A percentile compares a stretch with the other conserved stretches of the same genome.
phyloP scores from a whole-genome alignment of 2,888 invertebrate species.

The Drosophila stalkeri region DNA sequence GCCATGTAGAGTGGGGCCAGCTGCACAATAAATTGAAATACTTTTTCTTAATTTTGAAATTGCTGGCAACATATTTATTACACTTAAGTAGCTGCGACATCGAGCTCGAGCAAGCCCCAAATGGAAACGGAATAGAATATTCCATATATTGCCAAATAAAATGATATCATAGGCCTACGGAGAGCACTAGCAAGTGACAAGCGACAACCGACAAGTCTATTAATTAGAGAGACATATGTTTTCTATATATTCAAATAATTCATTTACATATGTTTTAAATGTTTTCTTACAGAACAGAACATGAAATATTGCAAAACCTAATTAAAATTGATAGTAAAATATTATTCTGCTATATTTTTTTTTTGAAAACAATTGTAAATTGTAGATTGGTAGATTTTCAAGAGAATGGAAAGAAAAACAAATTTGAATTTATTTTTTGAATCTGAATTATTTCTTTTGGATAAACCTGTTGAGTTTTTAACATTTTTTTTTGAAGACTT shows the following conservation, averaged over 20 bases:
- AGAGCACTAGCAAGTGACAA: background rate
- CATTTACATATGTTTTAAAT: background rate
- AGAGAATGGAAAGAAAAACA: no score
- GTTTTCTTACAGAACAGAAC: background rate
- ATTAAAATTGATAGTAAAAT: background rate
- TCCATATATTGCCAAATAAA: background rate
- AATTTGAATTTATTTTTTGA: no score
- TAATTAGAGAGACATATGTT: constrained; percentile 1
- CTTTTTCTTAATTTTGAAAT: constrained; percentile 60
- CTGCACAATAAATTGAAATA: constrained; percentile 66
- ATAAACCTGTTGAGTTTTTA: no score
- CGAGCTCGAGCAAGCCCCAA: background rate
- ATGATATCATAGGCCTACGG: background rate
- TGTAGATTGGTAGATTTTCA: background rate
- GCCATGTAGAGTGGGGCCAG: constrained; percentile 3
- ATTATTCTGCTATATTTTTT: background rate
- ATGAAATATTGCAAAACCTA: background rate
- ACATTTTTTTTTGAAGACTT: no score
- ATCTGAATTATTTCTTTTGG: no score
- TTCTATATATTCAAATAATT: background rate
- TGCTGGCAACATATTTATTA: constrained; percentile 76
- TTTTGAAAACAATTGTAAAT: background rate
- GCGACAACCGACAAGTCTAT: constrained; percentile 5
- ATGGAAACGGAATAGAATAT: background rate
- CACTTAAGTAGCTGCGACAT: constrained; percentile 33